Evolutionary conservation across 2,113 vertebrate species (phyloP).

Genomic region (Reinhardtius hippoglossoides): DNA sequence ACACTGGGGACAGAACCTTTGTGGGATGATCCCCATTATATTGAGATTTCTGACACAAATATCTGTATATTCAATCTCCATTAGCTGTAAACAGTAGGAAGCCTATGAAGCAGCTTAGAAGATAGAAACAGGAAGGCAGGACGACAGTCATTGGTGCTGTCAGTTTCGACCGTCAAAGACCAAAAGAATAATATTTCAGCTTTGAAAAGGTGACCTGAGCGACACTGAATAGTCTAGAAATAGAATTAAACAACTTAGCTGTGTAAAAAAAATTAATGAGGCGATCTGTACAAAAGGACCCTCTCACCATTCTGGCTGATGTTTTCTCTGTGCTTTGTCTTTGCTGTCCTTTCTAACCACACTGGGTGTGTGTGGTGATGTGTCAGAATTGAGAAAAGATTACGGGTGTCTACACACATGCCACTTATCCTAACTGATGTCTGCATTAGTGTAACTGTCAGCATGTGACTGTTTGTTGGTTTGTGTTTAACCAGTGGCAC

Average conservation of each 20-base stretch:
- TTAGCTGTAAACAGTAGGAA: not conserved
- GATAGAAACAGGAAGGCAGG: not conserved
- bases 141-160: constrained; percentile 1
- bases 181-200: constrained; percentile 13
- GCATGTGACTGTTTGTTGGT: too few relatives aligned
- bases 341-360: too few relatives aligned
- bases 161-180: constrained; percentile 20
- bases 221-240: constrained; percentile 38
- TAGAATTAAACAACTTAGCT: constrained; percentile 35
- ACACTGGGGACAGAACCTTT: not conserved
- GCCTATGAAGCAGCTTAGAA: constrained; percentile 12
- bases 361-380: too few relatives aligned
- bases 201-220: constrained; percentile 35
- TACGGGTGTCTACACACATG: too few relatives aligned
- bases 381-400: too few relatives aligned
- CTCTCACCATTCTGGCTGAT: too few relatives aligned
- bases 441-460: too few relatives aligned
- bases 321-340: too few relatives aligned
- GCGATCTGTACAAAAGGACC: too few relatives aligned
- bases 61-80: not conserved
- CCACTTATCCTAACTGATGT: too few relatives aligned
- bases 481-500: too few relatives aligned
- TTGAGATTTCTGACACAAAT: constrained; percentile 1
- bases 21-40: not conserved
- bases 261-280: constrained; percentile 46